Percentiles rank a stretch among this genome's conserved stretches.
Evolutionary conservation across 2,797 vertebrate species (phyloP).

Genomic region (Muscicapa comitata): DNA sequence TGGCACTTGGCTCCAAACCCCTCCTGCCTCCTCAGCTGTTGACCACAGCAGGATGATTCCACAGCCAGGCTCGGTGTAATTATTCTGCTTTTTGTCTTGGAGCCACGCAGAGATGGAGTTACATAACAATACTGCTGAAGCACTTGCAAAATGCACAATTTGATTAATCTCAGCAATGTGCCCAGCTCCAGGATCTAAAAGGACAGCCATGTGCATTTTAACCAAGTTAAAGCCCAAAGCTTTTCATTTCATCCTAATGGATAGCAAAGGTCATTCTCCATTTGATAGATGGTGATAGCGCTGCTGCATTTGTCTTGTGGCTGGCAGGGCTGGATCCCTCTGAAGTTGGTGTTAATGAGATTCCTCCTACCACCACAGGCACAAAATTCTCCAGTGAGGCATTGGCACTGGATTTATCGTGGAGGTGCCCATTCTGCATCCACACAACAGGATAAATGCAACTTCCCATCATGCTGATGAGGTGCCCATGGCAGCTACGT

Average conservation of each 20-base stretch:
- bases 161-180: slow-evolving; percentile 28
- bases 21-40: background rate
- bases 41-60: slow-evolving; percentile 10
- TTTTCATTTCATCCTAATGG: slow-evolving; percentile 56
- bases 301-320: slow-evolving; percentile 61
- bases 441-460: background rate
- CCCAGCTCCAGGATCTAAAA: background rate
- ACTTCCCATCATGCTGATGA: background rate
- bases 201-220: slow-evolving; percentile 17
- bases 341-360: slow-evolving; percentile 57
- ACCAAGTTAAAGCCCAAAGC: slow-evolving; percentile 39
- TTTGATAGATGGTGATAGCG: slow-evolving; percentile 61
- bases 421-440: background rate
- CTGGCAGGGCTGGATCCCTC: slow-evolving; percentile 52
- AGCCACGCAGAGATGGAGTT: background rate
- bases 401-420: background rate
- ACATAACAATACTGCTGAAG: slow-evolving; percentile 12
- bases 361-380: slow-evolving; percentile 49
- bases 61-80: background rate
- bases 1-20: background rate
- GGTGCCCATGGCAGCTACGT: background rate
- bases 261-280: slow-evolving; percentile 60
- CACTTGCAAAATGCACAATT: slow-evolving; percentile 33
- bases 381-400: background rate
- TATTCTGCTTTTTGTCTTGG: background rate